Percentiles rank a stretch among this genome's conserved stretches.
Conservation (phyloP, 2,888 invertebrate species). For the Acanthoscelides obtectus region DNA sequence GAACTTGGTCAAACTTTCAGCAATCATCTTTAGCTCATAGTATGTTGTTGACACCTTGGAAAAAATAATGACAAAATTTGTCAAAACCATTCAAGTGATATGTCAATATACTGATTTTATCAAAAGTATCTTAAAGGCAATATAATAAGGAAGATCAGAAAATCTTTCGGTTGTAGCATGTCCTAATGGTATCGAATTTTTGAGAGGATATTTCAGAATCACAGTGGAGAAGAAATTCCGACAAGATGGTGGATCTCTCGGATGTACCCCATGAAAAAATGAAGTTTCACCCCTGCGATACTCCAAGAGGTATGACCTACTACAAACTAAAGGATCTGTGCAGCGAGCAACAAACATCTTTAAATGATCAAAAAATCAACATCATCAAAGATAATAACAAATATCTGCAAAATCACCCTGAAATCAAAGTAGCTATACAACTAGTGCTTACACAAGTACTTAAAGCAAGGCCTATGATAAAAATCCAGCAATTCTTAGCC, state of each 20-base stretch:
- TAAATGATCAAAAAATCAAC: slow-evolving; percentile 8
- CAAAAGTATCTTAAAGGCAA: background rate
- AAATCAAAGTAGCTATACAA: slow-evolving; percentile 6
- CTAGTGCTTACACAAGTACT: slow-evolving; percentile 4
- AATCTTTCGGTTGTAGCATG: background rate
- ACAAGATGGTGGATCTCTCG: background rate
- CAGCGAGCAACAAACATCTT: background rate
- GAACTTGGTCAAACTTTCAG: too few relatives aligned
- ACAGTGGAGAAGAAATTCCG: background rate
- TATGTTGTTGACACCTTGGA: too few relatives aligned
- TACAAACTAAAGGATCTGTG: slow-evolving; percentile 8
- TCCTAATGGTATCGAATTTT: background rate
- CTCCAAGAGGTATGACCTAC: slow-evolving; percentile 9
- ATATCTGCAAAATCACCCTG: slow-evolving; percentile 12
- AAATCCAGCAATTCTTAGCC: slow-evolving; percentile 7
- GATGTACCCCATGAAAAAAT: background rate
- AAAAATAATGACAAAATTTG: background rate
- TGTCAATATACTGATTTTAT: background rate
- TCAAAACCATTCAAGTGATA: background rate
- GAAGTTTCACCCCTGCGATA: slow-evolving; percentile 8
- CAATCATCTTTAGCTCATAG: too few relatives aligned
- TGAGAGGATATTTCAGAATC: background rate
- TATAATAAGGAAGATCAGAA: background rate
- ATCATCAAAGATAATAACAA: slow-evolving; percentile 8
- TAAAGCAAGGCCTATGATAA: slow-evolving; percentile 8